A percentile compares a stretch with the other conserved stretches of the same genome.
These are phyloP conservation scores for Phytoseiulus persimilis DNA, from an alignment of 2,888 invertebrate species.

Conservation along the genomic window DNA sequence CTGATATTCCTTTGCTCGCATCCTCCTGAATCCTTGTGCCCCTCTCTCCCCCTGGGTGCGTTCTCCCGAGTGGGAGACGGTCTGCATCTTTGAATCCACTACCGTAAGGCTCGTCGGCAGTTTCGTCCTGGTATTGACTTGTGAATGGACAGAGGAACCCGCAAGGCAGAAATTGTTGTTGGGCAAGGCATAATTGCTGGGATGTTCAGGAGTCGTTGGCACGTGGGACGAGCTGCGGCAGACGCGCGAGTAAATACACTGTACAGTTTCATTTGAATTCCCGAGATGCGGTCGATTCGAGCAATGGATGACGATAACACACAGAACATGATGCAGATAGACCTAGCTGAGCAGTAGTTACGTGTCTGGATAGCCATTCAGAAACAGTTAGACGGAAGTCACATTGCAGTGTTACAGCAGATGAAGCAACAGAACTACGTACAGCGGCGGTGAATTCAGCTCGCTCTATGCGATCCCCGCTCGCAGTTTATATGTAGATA, in stretches of 20 bases:
- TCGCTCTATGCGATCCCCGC: background rate
- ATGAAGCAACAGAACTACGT: background rate
- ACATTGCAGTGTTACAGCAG: background rate
- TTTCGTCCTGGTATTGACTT: background rate
- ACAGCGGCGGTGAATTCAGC: background rate
- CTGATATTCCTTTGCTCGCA: background rate
- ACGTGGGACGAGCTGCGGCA: background rate
- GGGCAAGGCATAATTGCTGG: background rate
- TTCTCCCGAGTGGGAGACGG: background rate
- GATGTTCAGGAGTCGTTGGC: background rate
- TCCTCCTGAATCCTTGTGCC: background rate
- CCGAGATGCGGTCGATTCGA: background rate
- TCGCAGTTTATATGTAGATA: background rate
- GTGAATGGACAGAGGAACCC: background rate
- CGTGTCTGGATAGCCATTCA: background rate
- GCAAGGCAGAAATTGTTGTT: background rate
- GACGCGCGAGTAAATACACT: background rate
- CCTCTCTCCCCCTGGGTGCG: background rate
- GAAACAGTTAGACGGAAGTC: background rate
- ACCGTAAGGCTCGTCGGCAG: background rate
- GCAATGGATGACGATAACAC: conserved; percentile 5
- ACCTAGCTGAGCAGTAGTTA: background rate
- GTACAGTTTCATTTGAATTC: background rate
- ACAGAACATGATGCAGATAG: background rate
- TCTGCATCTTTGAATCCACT: background rate